These are phyloP conservation scores for Eurytoma californica DNA, from an alignment of 2,888 invertebrate genomes.

Conservation along the genomic window DNA sequence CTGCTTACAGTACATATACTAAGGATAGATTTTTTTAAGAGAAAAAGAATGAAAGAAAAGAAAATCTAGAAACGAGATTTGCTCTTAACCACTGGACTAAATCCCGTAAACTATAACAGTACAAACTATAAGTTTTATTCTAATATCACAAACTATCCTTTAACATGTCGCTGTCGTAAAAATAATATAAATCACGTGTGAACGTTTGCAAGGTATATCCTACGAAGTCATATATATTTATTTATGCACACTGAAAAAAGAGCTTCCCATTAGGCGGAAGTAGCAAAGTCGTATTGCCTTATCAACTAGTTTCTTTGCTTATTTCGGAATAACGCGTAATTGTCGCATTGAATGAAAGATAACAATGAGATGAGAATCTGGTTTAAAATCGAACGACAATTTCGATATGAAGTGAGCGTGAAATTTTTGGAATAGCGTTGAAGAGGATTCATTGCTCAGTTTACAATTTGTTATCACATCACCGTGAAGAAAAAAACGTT, in stretches of 20 bases:
- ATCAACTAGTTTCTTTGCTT: neutral
- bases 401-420: too few relatives aligned
- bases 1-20: neutral
- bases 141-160: constrained; percentile 57
- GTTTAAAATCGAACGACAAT: too few relatives aligned
- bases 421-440: too few relatives aligned
- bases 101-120: constrained; percentile 18
- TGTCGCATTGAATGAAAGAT: too few relatives aligned
- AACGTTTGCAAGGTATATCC: constrained; percentile 56
- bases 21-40: too few relatives aligned
- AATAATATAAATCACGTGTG: constrained; percentile 44
- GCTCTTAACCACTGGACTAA: constrained; percentile 46
- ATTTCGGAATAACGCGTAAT: too few relatives aligned
- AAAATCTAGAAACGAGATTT: constrained; percentile 33
- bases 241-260: constrained; percentile 49
- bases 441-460: too few relatives aligned
- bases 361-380: too few relatives aligned
- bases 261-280: constrained; percentile 38
- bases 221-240: constrained; percentile 33
- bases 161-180: constrained; percentile 33
- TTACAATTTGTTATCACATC: constrained; percentile 35
- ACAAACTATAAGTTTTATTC: neutral
- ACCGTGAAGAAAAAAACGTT: constrained; percentile 24
- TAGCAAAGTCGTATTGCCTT: constrained; percentile 18
- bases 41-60: too few relatives aligned